Evolutionary conservation across 2,113 vertebrate genomes (phyloP).

Genomic region (Toxotes chatareus): DNA sequence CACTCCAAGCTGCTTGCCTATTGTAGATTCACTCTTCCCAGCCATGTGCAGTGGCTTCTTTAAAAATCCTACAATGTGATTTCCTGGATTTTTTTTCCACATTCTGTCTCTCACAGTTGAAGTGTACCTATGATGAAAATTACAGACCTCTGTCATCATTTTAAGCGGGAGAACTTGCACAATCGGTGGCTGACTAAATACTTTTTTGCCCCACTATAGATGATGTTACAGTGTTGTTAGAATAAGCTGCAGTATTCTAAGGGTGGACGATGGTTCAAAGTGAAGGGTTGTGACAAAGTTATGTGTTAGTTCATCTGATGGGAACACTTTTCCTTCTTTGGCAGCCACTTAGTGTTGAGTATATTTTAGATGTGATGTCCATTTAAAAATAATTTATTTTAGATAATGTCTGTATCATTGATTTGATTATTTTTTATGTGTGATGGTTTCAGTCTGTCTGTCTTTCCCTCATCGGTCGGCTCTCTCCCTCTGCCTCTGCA

Average conservation of each 20-base stretch:
- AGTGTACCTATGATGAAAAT: neutral
- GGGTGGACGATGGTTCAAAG: no score
- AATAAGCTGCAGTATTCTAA: neutral
- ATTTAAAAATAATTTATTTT: neutral
- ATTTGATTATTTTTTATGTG: neutral
- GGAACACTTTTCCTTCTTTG: neutral
- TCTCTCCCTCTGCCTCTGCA: constrained; percentile 56
- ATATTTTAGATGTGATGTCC: neutral
- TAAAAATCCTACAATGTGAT: no score
- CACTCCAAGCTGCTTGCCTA: no score
- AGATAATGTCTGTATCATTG: neutral
- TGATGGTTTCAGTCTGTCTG: neutral
- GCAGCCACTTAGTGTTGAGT: neutral
- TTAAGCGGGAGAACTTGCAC: neutral
- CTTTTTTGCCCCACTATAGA: no score
- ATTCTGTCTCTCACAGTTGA: no score
- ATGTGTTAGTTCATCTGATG: neutral
- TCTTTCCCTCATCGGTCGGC: neutral
- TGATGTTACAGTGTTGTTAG: neutral
- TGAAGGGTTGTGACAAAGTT: neutral
- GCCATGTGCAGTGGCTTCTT: no score
- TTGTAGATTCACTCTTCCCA: no score
- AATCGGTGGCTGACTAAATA: no score
- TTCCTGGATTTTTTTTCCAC: no score
- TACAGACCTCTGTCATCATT: neutral